Base-by-base conservation (phyloP, 1,140 invertebrate genomes). In the Cotesia chilonis region DNA sequence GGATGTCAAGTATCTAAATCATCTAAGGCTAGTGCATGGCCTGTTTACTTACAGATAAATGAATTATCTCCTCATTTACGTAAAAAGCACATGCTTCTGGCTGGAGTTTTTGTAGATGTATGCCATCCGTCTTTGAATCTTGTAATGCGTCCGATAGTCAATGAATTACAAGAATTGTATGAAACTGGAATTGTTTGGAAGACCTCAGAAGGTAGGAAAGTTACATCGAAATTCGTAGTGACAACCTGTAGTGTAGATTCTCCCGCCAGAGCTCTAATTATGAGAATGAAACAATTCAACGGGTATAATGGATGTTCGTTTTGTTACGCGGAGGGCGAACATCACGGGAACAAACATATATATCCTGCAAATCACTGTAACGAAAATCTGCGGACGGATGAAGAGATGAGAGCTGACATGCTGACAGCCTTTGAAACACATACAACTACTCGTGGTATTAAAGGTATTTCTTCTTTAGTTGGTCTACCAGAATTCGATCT, bases 21-120 rank as follows among this genome's bases (percentile, higher is more conserved):
- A 12, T 70, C 71, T 54, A 60, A 59, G 10, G 17, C 59, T 7
- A 73, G 35, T 36, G 71, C 68, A 5, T 75, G 71, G 71, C 75
- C 75, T 9, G 17, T 76, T 28, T 71, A 68, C 38, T 14, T 74
- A 10, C 60, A 70, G 41, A 47, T 76, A 36, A 76, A 76, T 71
- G 75, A 75, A 64, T 55, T 75, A 9, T 66, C 74, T n/a, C 74
- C 74, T 9, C 68, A 68, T n/a, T 47, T 67, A 7, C 61, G 74
- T 4, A 71, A 68, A 37, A 61, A 41, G 12, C 41, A 68, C 59
- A 71, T 73, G 47, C 37, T 73, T 2, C 28, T 75, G 2, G 74
- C 71, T 20, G 74, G 68, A n/a, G 28, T 75, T 12, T 75, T 54
- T 59, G 74, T 75, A 28, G 70, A 59, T 14, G 28, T 52, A 7